Conservation (phyloP, 2,113 vertebrate genomes). For the Leucosticte australis region DNA sequence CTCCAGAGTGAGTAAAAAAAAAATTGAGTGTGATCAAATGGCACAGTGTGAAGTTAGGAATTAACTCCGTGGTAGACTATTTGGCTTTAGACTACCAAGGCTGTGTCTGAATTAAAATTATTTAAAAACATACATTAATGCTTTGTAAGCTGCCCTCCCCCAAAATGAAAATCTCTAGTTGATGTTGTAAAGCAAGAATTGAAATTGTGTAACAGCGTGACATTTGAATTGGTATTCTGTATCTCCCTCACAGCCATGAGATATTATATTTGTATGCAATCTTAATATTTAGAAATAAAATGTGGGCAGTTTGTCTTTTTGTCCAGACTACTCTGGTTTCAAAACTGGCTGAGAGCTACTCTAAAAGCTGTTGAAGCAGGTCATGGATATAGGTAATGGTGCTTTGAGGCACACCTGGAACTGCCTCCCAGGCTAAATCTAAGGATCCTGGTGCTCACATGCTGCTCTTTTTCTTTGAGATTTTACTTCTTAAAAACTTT, state of each 20-base stretch:
- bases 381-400: fast-evolving
- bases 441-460: background rate
- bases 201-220: background rate
- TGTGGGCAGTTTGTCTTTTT: background rate
- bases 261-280: background rate
- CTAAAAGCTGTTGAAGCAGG: background rate
- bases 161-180: background rate
- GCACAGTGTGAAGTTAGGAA: background rate
- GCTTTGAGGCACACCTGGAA: background rate
- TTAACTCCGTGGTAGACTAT: background rate
- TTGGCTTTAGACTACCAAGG: background rate
- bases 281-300: background rate
- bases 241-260: background rate
- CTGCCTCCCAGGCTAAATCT: background rate
- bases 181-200: background rate
- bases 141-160: background rate
- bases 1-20: background rate
- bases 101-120: background rate
- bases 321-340: background rate
- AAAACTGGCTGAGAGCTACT: background rate
- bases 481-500: background rate
- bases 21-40: background rate
- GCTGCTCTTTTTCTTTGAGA: background rate
- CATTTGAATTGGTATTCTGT: background rate
- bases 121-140: background rate